These are phyloP conservation scores for Andrena bicolor DNA, from an alignment of 2,888 invertebrate species.

Conservation along the genomic window DNA sequence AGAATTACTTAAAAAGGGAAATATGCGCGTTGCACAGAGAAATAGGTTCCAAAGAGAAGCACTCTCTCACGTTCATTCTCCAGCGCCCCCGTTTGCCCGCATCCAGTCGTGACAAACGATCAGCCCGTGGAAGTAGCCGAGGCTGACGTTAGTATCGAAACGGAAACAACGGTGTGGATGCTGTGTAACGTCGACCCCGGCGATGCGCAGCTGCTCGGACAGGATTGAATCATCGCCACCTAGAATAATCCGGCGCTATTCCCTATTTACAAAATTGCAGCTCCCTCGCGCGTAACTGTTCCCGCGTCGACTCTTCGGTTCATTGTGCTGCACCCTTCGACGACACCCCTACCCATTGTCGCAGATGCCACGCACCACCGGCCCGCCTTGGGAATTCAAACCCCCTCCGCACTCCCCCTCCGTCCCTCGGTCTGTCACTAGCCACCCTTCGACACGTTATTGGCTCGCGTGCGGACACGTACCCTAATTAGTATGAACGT, in stretches of 20 bases:
- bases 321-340: slow-evolving; percentile 61
- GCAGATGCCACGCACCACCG: slow-evolving; percentile 38
- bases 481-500: slow-evolving; percentile 70
- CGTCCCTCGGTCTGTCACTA: not conserved
- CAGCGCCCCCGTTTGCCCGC: slow-evolving; percentile 10
- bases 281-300: slow-evolving; percentile 54
- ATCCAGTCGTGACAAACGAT: slow-evolving; percentile 8
- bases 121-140: not conserved
- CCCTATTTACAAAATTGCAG: slow-evolving; percentile 69
- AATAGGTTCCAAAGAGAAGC: not conserved
- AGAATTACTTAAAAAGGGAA: not conserved
- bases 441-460: slow-evolving; percentile 64
- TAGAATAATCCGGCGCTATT: slow-evolving; percentile 65
- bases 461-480: slow-evolving; percentile 56
- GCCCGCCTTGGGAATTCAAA: slow-evolving; percentile 45
- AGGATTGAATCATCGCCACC: slow-evolving; percentile 67
- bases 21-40: not conserved
- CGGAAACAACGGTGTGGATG: not conserved
- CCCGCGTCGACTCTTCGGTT: slow-evolving; percentile 51
- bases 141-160: not conserved
- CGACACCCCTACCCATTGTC: slow-evolving; percentile 61
- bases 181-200: slow-evolving; percentile 1
- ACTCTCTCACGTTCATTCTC: slow-evolving; percentile 12
- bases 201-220: slow-evolving; percentile 56
- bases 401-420: slow-evolving; percentile 19